Base-by-base conservation (phyloP, 2,888 invertebrate species). In the Orthonychiurus folsomi region DNA sequence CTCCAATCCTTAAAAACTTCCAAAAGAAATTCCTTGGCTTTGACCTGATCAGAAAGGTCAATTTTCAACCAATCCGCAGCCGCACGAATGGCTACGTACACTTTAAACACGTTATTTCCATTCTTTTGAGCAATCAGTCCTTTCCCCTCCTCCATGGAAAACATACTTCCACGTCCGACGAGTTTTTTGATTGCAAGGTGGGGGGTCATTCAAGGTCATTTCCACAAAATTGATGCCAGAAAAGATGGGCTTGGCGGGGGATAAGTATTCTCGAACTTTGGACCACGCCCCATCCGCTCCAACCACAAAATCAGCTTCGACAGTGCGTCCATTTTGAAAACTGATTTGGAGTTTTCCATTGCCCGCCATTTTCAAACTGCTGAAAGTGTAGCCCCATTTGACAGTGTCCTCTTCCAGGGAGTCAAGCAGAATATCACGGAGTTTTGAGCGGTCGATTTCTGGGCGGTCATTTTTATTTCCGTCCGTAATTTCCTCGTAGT, bases 381-480 rank as follows among this genome's bases (percentile, higher is more conserved):
- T 37, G 5, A 37, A 37, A 5, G 37, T 37, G 15, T 37, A 15
- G 37, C 37, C 37, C 37, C 37, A 37, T 15, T 37, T 5, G 37
- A 37, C 37, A 37, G 37, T 37, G 5, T 15, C 37, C 15, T 37
- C 37, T 9, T 5, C 15, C 37, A 37, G 15, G 15, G 52, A 52
- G n/a, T 52, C 52, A 9, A 52, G 52, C 23, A 52, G 23, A 52
- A 52, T 52, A 52, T 52, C 52, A 3, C 52, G 52, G 9, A 52
- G 52, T 52, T 52, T 52, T 9, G 52, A 3, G n/a, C 52, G 52
- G n/a, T 20, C 20, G 9, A 20, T 52, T 52, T 52, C 52, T n/a
- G n/a, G 52, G 37, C 37, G 37, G 5, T 37, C 37, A 37, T 37
- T 37, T 37, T 37, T 5, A 37, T 37, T 37, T 37, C 9, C 9